Percentiles rank a stretch among this genome's conserved stretches.
Conservation (phyloP, 2,113 vertebrate species). For the Prunella himalayana region DNA sequence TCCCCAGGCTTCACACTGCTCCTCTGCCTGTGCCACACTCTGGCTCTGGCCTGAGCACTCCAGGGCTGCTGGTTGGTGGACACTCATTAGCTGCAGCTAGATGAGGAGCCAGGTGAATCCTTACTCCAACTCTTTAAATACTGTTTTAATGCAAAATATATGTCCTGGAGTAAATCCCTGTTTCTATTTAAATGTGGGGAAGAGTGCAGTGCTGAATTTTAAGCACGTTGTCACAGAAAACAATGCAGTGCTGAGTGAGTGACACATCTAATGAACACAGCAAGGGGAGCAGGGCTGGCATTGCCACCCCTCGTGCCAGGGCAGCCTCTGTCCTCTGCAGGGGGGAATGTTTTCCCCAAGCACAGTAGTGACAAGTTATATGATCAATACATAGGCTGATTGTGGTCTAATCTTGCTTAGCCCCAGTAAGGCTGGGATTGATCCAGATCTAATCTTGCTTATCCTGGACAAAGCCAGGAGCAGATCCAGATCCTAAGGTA, state of each 20-base stretch:
- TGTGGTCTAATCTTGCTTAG: slow-evolving; percentile 46
- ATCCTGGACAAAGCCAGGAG: slow-evolving; percentile 30
- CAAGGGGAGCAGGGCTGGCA: neutral
- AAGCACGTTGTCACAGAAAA: neutral
- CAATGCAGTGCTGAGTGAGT: neutral
- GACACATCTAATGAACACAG: neutral
- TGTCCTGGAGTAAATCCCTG: neutral
- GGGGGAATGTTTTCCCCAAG: neutral
- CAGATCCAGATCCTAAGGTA: slow-evolving; percentile 15
- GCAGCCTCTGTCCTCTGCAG: neutral
- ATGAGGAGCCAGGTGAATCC: slow-evolving; percentile 20
- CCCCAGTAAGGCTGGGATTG: neutral
- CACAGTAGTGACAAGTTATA: neutral
- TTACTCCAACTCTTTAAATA: neutral
- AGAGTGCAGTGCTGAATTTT: neutral
- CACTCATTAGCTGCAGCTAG: neutral
- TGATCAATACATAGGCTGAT: neutral
- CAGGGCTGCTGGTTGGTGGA: neutral
- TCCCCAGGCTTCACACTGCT: neutral
- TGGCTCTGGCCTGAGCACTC: neutral
- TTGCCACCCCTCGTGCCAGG: neutral
- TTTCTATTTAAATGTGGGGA: neutral
- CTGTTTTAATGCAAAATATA: neutral
- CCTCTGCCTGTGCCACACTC: neutral
- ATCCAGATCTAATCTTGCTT: slow-evolving; percentile 60